phyloP scores from a whole-genome alignment of 2,113 vertebrate genomes.

The Tetrao urogallus region DNA sequence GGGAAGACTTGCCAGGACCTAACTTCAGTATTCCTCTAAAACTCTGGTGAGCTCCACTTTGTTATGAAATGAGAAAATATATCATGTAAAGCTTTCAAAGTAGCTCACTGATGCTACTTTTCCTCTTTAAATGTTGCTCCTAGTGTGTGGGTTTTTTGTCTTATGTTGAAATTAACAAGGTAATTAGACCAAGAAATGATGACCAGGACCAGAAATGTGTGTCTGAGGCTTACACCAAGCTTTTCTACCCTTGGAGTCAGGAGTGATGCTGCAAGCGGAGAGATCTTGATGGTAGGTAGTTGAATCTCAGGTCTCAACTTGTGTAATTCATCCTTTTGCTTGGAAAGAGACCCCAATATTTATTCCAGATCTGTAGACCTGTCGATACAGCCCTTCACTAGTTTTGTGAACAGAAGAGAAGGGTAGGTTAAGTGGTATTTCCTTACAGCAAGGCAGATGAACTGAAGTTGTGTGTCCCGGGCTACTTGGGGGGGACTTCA shows the following conservation, averaged over 20 bases:
- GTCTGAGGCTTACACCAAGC: not conserved
- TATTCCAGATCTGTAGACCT: not conserved
- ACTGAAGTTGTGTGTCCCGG: not conserved
- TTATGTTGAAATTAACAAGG: not conserved
- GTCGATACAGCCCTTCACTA: not conserved
- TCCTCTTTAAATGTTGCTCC: not conserved
- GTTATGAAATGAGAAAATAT: not conserved
- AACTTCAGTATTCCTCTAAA: not conserved
- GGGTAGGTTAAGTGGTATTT: not conserved
- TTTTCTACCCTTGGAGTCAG: not conserved
- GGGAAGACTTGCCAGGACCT: not conserved
- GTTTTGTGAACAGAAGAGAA: not conserved
- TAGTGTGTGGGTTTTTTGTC: not conserved
- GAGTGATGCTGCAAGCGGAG: not conserved
- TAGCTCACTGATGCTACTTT: not conserved
- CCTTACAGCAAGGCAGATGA: fast-evolving
- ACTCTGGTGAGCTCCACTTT: not conserved
- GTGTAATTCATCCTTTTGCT: not conserved
- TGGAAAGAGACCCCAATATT: fast-evolving
- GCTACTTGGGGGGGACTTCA: not conserved
- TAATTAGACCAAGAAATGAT: not conserved
- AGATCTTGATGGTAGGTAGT: not conserved
- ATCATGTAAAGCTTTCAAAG: not conserved
- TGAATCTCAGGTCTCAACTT: not conserved
- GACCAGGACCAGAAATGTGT: not conserved